These are phyloP conservation scores for Carettochelys insculpta DNA, from an alignment of 2,113 vertebrate genomes.

Conservation along the genomic window DNA sequence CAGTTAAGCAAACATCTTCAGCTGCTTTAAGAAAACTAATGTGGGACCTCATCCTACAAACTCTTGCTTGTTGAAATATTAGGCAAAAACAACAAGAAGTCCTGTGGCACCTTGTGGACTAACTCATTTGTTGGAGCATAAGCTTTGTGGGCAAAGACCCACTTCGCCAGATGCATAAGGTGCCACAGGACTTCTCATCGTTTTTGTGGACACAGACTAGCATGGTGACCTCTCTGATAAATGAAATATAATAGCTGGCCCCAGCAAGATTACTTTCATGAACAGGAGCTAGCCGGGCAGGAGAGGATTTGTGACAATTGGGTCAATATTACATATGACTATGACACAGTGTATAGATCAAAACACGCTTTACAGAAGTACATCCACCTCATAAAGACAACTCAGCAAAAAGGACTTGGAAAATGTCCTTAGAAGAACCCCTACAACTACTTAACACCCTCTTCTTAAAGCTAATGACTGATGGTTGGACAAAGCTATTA, in stretches of 20 bases:
- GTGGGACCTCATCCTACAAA: neutral
- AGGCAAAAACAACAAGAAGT: too few relatives aligned
- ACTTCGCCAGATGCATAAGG: too few relatives aligned
- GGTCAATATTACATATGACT: neutral
- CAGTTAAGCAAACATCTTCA: neutral
- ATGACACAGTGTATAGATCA: accelerated
- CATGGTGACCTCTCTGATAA: too few relatives aligned
- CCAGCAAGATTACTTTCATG: accelerated
- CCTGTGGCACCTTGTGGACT: too few relatives aligned
- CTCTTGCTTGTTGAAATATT: neutral
- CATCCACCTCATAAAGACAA: neutral
- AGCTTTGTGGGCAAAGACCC: too few relatives aligned
- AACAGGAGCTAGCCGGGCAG: neutral
- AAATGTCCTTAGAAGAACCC: constrained; percentile 3
- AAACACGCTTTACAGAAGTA: neutral
- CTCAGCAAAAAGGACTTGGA: neutral
- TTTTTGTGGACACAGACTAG: too few relatives aligned
- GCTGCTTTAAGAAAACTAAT: neutral
- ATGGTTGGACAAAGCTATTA: constrained; percentile 11
- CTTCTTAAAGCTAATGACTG: neutral
- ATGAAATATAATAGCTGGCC: neutral
- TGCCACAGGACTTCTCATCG: too few relatives aligned
- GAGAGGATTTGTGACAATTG: neutral
- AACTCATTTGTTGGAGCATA: too few relatives aligned
- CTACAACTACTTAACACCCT: constrained; percentile 28